phyloP scores from a whole-genome alignment of 2,888 invertebrate genomes.

The Macrosiphum euphorbiae region DNA sequence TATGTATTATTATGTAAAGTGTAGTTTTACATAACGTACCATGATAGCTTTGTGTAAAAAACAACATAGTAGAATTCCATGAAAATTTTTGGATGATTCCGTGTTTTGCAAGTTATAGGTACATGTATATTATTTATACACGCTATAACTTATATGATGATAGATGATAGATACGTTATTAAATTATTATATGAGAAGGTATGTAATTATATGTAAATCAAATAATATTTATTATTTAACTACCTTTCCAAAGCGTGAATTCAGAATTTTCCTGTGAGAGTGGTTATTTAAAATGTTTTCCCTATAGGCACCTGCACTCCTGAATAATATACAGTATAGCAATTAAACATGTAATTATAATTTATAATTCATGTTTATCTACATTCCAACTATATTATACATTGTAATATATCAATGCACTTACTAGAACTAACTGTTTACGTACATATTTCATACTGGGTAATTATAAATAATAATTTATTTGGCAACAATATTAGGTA shows the following conservation, averaged over 20 bases:
- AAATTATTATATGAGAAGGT: background rate
- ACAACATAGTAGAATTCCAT: background rate
- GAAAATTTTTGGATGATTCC: background rate
- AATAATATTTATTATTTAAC: background rate
- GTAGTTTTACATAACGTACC: background rate
- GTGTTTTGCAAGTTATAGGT: background rate
- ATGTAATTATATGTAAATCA: background rate
- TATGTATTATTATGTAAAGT: background rate
- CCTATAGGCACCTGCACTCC: background rate
- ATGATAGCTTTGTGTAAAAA: background rate
- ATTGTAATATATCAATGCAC: background rate
- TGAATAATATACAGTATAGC: background rate
- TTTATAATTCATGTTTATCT: conserved; percentile 4
- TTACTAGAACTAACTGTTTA: background rate
- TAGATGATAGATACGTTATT: too few species aligned
- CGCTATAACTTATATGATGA: background rate
- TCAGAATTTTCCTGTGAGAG: background rate
- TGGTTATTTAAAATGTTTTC: background rate
- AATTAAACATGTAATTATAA: background rate
- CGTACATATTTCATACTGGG: background rate
- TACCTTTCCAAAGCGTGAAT: background rate
- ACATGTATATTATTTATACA: background rate
- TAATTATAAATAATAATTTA: background rate
- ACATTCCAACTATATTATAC: background rate
- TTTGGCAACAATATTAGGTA: background rate